phyloP scores from a whole-genome alignment of 2,113 vertebrate species.

The Bambusicola thoracicus region DNA sequence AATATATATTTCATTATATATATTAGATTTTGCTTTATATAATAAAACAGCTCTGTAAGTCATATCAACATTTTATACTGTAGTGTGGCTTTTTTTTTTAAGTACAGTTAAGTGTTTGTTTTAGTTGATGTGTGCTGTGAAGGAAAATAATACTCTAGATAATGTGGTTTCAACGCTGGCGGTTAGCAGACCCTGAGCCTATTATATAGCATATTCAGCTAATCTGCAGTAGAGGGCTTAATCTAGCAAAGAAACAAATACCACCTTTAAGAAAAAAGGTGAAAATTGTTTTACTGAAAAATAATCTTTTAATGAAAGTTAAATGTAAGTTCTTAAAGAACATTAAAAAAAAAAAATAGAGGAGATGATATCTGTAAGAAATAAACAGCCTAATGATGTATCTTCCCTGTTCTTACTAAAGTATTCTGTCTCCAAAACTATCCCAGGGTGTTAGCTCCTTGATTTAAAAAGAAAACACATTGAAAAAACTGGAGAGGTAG shows the following conservation, averaged over 20 bases:
- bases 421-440: background rate
- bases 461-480: background rate
- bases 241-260: background rate
- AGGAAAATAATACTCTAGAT: background rate
- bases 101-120: background rate
- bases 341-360: background rate
- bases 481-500: background rate
- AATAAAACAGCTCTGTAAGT: background rate
- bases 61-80: background rate
- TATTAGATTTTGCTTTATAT: background rate
- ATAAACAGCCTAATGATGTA: background rate
- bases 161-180: background rate
- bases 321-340: background rate
- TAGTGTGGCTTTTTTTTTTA: background rate
- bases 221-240: background rate
- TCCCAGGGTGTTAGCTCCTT: background rate
- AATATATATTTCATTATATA: background rate
- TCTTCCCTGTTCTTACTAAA: background rate
- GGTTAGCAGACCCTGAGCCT: background rate
- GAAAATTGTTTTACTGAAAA: background rate
- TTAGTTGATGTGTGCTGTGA: background rate
- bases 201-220: background rate
- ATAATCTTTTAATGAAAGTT: background rate
- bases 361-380: background rate
- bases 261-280: background rate